phyloP scores from a whole-genome alignment of 2,113 vertebrate species.

The Nesogale talazaci region DNA sequence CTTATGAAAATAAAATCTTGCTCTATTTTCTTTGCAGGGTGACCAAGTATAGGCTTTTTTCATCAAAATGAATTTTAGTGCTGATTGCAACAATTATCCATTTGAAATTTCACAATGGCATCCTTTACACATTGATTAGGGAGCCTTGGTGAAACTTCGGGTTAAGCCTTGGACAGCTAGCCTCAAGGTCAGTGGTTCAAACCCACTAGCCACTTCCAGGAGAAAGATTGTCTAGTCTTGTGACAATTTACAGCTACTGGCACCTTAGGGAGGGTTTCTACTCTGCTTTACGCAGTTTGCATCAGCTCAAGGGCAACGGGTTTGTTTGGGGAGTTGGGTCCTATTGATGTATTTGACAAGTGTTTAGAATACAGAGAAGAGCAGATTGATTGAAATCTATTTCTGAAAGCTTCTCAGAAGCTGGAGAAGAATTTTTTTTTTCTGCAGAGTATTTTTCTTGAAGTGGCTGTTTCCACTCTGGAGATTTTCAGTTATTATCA shows the following conservation, averaged over 20 bases:
- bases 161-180: too few relatives aligned
- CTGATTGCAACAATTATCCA: background rate
- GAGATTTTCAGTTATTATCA: constrained; percentile 57
- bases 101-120: background rate
- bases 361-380: background rate
- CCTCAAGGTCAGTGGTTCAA: too few relatives aligned
- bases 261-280: too few relatives aligned
- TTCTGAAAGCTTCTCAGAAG: constrained; percentile 31
- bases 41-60: background rate
- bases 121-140: too few relatives aligned
- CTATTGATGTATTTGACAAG: constrained; percentile 10
- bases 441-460: background rate
- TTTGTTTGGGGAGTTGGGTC: background rate
- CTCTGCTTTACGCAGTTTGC: too few relatives aligned
- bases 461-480: constrained; percentile 28
- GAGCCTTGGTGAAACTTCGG: too few relatives aligned
- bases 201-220: too few relatives aligned
- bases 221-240: too few relatives aligned
- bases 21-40: background rate
- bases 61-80: background rate
- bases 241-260: too few relatives aligned
- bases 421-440: background rate
- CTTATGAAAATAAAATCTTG: constrained; percentile 16
- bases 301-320: too few relatives aligned
- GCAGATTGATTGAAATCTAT: background rate